Conservation (phyloP, 23 tunicate genomes). For the Styela clava region DNA sequence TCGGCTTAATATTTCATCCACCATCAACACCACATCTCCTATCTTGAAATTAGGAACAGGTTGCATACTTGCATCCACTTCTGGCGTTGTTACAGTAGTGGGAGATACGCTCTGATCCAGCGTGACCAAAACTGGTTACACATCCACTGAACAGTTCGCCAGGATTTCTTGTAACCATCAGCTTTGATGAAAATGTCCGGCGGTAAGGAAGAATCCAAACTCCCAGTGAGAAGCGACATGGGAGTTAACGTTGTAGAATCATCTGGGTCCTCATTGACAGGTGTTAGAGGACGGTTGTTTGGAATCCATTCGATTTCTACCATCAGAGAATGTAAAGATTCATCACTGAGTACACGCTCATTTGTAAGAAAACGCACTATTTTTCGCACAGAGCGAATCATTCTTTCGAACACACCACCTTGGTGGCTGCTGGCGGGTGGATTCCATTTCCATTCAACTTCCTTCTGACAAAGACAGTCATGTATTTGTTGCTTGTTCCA, state of each 20-base stretch:
- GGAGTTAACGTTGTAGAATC: conserved; percentile 32
- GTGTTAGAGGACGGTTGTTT: conserved; percentile 37
- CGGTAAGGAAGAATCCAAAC: conserved; percentile 11
- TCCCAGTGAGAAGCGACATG: conserved; percentile 27
- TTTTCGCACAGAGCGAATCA: neutral
- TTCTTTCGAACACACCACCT: neutral
- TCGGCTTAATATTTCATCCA: conserved; percentile 15
- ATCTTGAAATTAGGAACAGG: conserved; percentile 18
- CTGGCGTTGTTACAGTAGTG: conserved; percentile 32
- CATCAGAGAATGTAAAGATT: neutral
- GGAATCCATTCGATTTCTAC: conserved; percentile 24
- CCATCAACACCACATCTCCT: conserved; percentile 31
- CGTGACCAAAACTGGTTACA: conserved; percentile 23
- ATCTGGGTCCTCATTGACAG: conserved; percentile 27
- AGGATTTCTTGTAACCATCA: conserved; percentile 26
- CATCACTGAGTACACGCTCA: neutral
- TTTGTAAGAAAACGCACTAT: neutral
- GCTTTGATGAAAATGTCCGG: conserved; percentile 34
- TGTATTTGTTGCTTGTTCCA: neutral
- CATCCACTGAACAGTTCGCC: conserved; percentile 11
- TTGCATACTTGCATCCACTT: no score
- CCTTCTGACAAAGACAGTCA: neutral
- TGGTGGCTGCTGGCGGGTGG: neutral
- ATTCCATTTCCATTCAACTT: neutral
- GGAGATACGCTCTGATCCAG: conserved; percentile 25